phyloP scores from a whole-genome alignment of 2,113 vertebrate species.

The Sorex fumeus region DNA sequence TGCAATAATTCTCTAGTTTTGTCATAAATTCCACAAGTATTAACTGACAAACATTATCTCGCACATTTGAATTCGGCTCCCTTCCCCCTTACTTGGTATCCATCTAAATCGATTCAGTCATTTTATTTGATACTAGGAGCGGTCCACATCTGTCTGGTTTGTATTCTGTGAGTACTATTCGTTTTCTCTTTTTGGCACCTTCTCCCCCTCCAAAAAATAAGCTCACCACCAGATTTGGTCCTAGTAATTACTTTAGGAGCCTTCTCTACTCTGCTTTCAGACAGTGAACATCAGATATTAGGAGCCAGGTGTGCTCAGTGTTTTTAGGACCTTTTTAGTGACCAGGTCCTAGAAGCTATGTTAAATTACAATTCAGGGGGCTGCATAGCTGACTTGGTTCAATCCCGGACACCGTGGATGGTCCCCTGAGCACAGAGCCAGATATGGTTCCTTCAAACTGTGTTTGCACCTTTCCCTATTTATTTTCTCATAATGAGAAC shows the following conservation, averaged over 20 bases:
- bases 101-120: not conserved
- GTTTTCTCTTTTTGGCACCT: slow-evolving; percentile 29
- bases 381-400: no score
- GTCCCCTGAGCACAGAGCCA: no score
- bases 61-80: not conserved
- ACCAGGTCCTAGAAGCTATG: not conserved
- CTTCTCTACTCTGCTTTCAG: no score
- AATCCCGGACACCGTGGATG: no score
- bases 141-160: not conserved
- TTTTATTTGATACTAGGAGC: not conserved
- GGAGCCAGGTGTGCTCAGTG: not conserved
- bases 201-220: no score
- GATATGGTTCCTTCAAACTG: no score
- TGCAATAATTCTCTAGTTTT: not conserved
- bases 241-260: slow-evolving; percentile 26
- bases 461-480: not conserved
- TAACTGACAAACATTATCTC: not conserved
- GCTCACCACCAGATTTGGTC: not conserved
- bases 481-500: not conserved
- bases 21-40: not conserved
- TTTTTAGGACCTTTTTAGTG: not conserved
- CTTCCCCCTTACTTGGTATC: not conserved
- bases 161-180: not conserved
- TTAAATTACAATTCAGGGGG: not conserved
- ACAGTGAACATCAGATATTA: not conserved